A percentile compares a stretch with the other conserved stretches of the same genome.
These are phyloP conservation scores for Acleris literana DNA, from an alignment of 2,888 invertebrate genomes.

Conservation along the genomic window DNA sequence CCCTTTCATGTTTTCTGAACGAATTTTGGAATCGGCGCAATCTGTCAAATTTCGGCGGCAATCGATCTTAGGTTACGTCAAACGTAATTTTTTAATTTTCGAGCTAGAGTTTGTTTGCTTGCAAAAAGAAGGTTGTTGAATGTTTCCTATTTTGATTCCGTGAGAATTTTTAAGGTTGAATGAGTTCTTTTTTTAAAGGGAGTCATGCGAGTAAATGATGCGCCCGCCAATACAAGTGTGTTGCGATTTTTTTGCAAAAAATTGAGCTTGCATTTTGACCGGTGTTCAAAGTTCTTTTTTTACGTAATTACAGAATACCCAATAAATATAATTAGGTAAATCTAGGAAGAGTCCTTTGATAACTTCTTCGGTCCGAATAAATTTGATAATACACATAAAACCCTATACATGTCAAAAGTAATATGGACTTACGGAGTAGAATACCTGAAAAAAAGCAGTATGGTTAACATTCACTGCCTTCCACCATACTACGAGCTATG, in stretches of 20 bases:
- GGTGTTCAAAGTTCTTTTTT: neutral
- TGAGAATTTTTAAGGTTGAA: constrained; percentile 13
- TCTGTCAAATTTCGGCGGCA: constrained; percentile 64
- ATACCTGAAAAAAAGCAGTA: too few relatives aligned
- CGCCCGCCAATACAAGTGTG: neutral
- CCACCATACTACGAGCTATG: too few relatives aligned
- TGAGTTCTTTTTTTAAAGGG: neutral
- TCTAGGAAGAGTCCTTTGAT: too few relatives aligned
- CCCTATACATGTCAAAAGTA: too few relatives aligned
- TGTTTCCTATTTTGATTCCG: constrained; percentile 15
- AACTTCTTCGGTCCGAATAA: too few relatives aligned
- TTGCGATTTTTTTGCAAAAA: neutral
- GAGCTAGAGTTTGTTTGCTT: constrained; percentile 21
- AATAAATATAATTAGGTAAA: too few relatives aligned
- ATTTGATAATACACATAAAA: too few relatives aligned
- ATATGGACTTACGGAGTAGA: too few relatives aligned
- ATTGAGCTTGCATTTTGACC: too few relatives aligned
- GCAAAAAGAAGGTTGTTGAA: constrained; percentile 30
- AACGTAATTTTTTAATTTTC: constrained; percentile 11
- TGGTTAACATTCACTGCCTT: too few relatives aligned
- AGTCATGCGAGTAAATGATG: neutral
- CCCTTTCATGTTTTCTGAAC: constrained; percentile 58
- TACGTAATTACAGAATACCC: too few relatives aligned
- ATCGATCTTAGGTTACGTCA: constrained; percentile 54
- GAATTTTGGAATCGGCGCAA: constrained; percentile 60